Evolutionary conservation across 2,113 vertebrate species (phyloP).

Genomic region (Rhinopomastus cyanomelas): DNA sequence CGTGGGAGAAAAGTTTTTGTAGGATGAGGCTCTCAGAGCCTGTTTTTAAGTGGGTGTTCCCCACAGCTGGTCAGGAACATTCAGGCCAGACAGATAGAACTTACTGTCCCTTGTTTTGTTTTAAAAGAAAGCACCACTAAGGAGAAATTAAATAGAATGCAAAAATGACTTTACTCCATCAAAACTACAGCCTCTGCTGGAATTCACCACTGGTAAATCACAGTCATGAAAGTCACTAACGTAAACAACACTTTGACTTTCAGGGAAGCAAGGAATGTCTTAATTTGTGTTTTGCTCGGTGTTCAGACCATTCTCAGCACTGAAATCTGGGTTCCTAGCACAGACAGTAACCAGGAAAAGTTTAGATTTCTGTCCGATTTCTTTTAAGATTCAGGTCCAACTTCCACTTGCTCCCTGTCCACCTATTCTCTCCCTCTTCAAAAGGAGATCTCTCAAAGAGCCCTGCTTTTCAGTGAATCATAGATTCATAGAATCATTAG

Average conservation of each 20-base stretch:
- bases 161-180: not conserved
- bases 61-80: not conserved
- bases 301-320: not conserved
- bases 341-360: not conserved
- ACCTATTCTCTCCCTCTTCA: not conserved
- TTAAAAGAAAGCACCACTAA: not conserved
- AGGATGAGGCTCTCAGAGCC: not conserved
- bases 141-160: not conserved
- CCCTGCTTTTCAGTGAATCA: not conserved
- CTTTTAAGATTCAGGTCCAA: not conserved
- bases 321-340: not conserved
- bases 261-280: slow-evolving; percentile 48
- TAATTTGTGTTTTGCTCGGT: slow-evolving; percentile 3
- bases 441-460: not conserved
- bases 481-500: too few relatives aligned
- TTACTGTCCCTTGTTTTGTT: not conserved
- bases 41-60: not conserved
- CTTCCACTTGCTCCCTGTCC: not conserved
- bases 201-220: slow-evolving; percentile 43
- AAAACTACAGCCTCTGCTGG: slow-evolving; percentile 7
- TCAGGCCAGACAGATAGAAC: not conserved
- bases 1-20: not conserved
- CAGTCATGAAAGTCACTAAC: not conserved
- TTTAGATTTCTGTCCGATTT: not conserved
- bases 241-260: slow-evolving; percentile 38